Evolutionary conservation across 2,113 vertebrate genomes (phyloP).

Genomic region (Eptesicus fuscus): DNA sequence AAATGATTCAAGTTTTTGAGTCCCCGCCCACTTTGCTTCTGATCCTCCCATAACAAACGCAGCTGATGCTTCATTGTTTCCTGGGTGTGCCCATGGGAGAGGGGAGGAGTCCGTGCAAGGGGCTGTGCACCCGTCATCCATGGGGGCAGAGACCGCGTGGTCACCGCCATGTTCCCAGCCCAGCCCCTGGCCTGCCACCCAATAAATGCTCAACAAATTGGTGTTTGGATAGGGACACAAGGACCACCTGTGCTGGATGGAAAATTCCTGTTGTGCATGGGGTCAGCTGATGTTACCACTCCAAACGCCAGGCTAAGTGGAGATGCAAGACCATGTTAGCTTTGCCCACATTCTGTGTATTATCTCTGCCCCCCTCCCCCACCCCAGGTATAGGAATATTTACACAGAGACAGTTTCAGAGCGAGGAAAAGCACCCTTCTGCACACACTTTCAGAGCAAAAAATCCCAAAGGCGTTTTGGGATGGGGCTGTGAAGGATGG

Average conservation of each 20-base stretch:
- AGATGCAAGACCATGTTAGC: background rate
- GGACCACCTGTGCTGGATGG: fast-evolving
- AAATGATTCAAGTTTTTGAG: too few species aligned
- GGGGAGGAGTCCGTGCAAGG: too few species aligned
- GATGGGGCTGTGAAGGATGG: background rate
- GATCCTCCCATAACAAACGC: too few species aligned
- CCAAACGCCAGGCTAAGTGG: background rate
- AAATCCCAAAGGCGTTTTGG: background rate
- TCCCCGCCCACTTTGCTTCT: too few species aligned
- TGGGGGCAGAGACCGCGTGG: too few species aligned
- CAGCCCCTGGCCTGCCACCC: too few species aligned
- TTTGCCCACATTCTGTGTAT: background rate
- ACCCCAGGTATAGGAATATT: background rate
- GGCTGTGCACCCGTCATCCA: too few species aligned
- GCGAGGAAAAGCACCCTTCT: background rate
- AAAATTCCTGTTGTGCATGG: background rate
- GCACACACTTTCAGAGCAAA: background rate
- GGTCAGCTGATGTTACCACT: background rate
- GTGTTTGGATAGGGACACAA: background rate
- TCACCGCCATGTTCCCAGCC: too few species aligned
- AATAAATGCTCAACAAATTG: background rate
- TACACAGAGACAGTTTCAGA: background rate
- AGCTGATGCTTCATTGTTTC: background rate
- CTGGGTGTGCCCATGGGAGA: too few species aligned
- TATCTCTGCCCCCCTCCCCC: fast-evolving